Percentiles rank a stretch among this genome's conserved stretches.
Evolutionary conservation across 2,113 vertebrate species (phyloP).

Genomic region (Sus scrofa): T2T-Sscrofa CM000812.6:160030001-160030500

Average conservation of each 20-base stretch:
- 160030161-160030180: conserved; percentile 71
- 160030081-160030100: neutral
- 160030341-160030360: conserved; percentile 95
- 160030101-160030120: neutral
- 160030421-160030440: conserved; percentile 96
- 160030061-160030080: conserved; percentile 14
- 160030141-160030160: conserved; percentile 56
- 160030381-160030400: conserved; percentile 97
- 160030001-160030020: conserved; percentile 22
- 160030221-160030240: conserved; percentile 81
- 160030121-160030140: neutral
- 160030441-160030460: conserved; percentile 94
- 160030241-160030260: conserved; percentile 82
- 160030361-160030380: conserved; percentile 94
- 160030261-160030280: conserved; percentile 72
- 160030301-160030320: conserved; percentile 90
- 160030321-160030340: conserved; percentile 92
- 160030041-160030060: conserved; percentile 25
- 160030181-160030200: conserved; percentile 81
- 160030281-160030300: conserved; percentile 80
- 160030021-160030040: neutral
- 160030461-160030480: conserved; percentile 90
- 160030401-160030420: conserved; percentile 91
- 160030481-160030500: conserved; percentile 88
- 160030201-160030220: conserved; percentile 78